Evolutionary conservation across 23 tunicate genomes (phyloP), one percentile per base, ranked within the genome.

Genomic region (Corella eumyota): DNA sequence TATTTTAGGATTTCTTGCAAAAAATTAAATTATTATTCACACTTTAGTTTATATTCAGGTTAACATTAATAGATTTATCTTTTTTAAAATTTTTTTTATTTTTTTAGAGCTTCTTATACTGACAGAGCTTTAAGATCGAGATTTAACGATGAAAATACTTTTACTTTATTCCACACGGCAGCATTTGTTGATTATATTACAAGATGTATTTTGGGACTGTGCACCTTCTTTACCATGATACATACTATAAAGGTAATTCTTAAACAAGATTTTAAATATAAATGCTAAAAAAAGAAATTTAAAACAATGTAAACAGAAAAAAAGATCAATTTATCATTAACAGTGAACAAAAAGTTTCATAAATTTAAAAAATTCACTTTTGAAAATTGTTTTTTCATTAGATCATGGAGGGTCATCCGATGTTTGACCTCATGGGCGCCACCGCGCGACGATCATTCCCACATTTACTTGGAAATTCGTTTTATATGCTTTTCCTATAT

Each of bases 351-450:
- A n/a, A n/a, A n/a, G n/a, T n/a, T n/a, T n/a, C n/a, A n/a, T n/a
- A n/a, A n/a, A n/a, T n/a, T n/a, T n/a, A n/a, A n/a, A n/a, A n/a
- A n/a, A n/a, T n/a, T n/a, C n/a, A n/a, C n/a, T n/a, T n/a, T 29
- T 23, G 32, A 13, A 13, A 17, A 22, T 17, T n/a, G 11, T 0
- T 28, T 58, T 37, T 62, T 17, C 22, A 52, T 31, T 35, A 76
- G 88, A 65, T 79, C 24, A 73, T 79, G 72, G 68, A 71, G 45
- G 88, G 88, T 25, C 88, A 79, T 44, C 88, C 50, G 4, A 45
- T 38, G 13, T 81, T 81, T 61, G 53, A 37, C 13, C 58, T 72
- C 25, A 13, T 63, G 57, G 32, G 66, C 70, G 65, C 69, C 55
- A 72, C 90, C 4, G 9, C 72, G 65, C 68, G 64, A 19, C 59